Percentiles rank a stretch among this genome's conserved stretches.
These are phyloP conservation scores for Hippocampus kuda DNA, from an alignment of 2,797 vertebrate species.

Conservation along the genomic window DNA sequence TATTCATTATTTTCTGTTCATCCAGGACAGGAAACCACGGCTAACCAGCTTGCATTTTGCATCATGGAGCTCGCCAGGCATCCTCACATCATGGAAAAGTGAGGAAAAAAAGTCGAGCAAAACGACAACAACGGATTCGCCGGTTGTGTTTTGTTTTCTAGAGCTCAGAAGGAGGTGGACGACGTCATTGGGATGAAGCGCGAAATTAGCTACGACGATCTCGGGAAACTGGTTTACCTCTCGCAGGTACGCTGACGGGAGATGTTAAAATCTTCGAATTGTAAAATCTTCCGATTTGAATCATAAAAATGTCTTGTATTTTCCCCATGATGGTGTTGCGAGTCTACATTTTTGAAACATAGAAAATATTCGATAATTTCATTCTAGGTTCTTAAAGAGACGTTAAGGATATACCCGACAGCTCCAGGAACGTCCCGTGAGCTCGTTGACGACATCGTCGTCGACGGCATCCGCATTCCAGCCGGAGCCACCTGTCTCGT, in stretches of 20 bases:
- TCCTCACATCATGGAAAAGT: constrained; percentile 79
- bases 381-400: constrained; percentile 82
- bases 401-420: constrained; percentile 75
- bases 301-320: too few relatives aligned
- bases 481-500: constrained; percentile 54
- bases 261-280: too few relatives aligned
- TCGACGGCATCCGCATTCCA: constrained; percentile 71
- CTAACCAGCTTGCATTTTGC: constrained; percentile 80
- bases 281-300: too few relatives aligned
- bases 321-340: too few relatives aligned
- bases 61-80: constrained; percentile 78
- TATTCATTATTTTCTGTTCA: not conserved
- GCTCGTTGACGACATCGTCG: constrained; percentile 59
- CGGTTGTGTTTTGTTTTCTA: constrained; percentile 32
- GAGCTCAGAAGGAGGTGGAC: constrained; percentile 77
- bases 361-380: too few relatives aligned
- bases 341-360: not conserved
- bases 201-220: constrained; percentile 77
- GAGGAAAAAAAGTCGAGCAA: constrained; percentile 2
- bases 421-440: constrained; percentile 71
- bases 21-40: constrained; percentile 85
- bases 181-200: constrained; percentile 80
- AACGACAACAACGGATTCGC: too few relatives aligned
- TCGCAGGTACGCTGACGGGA: constrained; percentile 66
- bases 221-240: constrained; percentile 77